Evolutionary conservation across 2,888 invertebrate genomes (phyloP), one percentile per base, ranked within the genome.

Genomic region (Drymonia ruficornis): DNA sequence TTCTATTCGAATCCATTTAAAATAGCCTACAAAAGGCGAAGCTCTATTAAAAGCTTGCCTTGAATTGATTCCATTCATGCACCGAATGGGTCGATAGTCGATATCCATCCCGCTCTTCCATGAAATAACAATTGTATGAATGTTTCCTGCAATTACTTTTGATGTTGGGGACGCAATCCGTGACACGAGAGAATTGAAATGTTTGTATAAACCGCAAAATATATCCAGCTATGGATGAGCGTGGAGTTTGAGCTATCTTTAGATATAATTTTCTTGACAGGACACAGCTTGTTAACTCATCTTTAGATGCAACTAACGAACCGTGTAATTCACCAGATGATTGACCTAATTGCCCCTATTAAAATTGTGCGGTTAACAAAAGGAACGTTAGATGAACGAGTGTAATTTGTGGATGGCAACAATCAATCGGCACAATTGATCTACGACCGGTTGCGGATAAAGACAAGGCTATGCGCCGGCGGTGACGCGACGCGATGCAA

Each of bases 391-490:
- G 61, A 56, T 52, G 54, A 53, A 57, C 66, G 57, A 59, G 61
- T 60, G 65, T 65, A 67, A 76, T 76, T 79, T 67, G 74, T 67
- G 66, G 71, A 74, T 74, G 62, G 72, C 70, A 71, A 72, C 71
- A 71, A 77, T 77, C 79, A 80, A 72, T 69, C 69, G 66, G 56
- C 53, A 56, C 58, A 70, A 83, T 85, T 81, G 70, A 68, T 68
- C 63, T 52, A 70, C 61, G 62, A 67, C 58, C 65, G 63, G 64
- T 65, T 57, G 53, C 56, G 67, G 61, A 70, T 71, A 61, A 72
- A 68, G 45, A 65, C 68, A 70, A 72, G 72, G 76, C 65, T 73
- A 61, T 63, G 63, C 65, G 58, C 60, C 38, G 18, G 63, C 63
- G 47, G 23, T 50, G 45, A 46, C 54, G 55, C 53, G 56, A 55